A percentile compares a stretch with the other conserved stretches of the same genome.
Evolutionary conservation across 64 coral and sea anemone species (phyloP).

Genomic region (Stylophora pistillata): DNA sequence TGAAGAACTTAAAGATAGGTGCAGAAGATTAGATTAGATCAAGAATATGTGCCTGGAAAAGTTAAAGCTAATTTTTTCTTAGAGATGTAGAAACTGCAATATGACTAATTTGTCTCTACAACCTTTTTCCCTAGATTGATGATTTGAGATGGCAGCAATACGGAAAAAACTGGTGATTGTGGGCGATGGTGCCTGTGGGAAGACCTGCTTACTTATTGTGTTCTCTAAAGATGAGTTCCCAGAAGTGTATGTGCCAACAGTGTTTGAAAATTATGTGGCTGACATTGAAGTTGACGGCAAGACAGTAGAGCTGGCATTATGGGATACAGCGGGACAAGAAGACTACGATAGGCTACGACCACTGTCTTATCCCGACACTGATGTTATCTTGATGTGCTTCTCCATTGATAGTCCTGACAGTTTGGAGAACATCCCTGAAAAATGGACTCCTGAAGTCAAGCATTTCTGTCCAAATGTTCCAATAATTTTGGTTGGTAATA

Average conservation of each 20-base stretch:
- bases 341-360: slow-evolving; percentile 96
- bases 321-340: slow-evolving; percentile 98
- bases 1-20: no score
- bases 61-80: no score
- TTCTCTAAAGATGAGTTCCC: slow-evolving; percentile 98
- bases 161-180: slow-evolving; percentile 97
- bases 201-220: slow-evolving; percentile 95
- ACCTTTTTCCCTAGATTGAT: background rate
- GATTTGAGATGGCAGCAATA: slow-evolving; percentile 78
- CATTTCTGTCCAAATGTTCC: slow-evolving; percentile 99
- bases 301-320: slow-evolving; percentile 92
- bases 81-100: no score
- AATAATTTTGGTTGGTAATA: slow-evolving; percentile 97
- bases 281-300: slow-evolving; percentile 97
- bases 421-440: slow-evolving; percentile 90
- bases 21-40: no score
- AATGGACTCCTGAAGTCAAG: slow-evolving; percentile 96
- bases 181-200: slow-evolving; percentile 98
- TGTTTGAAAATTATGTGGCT: slow-evolving; percentile 99
- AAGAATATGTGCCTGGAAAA: no score
- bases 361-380: slow-evolving; percentile 90
- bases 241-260: slow-evolving; percentile 97
- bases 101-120: background rate
- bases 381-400: slow-evolving; percentile 96
- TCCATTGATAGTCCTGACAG: slow-evolving; percentile 96